Evolutionary conservation across 2,113 vertebrate genomes (phyloP), one percentile per base, ranked within the genome.

Genomic region (Notothenia coriiceps): DNA sequence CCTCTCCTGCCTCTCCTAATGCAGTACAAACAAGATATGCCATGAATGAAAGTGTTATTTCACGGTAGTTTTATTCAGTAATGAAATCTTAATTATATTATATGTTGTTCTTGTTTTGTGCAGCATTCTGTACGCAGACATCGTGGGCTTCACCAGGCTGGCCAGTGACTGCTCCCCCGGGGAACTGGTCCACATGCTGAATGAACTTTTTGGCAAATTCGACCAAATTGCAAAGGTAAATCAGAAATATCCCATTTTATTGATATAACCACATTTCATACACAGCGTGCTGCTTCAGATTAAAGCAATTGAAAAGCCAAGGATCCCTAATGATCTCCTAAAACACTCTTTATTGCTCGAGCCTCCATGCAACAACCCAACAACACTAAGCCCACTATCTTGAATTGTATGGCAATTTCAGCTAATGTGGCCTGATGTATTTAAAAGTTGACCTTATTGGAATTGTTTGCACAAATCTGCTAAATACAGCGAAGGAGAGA

Each of bases 41-140:
- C 47, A 35, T 13, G 6, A n/a, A n/a, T 13, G 35, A 40, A 40
- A 14, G 18, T 67, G 11, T 46, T 33, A 25, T 57, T 59, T n/a
- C 2, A 4, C 20, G 12, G 4, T 15, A 70, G 20, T 13, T 15
- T 22, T 25, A 22, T 68, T 80, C 9, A 47, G 4, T n/a, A 5
- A 22, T 44, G 1, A 11, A 3, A 11, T 46, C 43, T 51, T 10
- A 49, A 22, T 3, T 8, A 1, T 55, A 14, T 47, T 61, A 0
- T 59, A 46, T 79, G 12, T 43, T 49, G 2, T n/a, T 64, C 1
- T 55, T 46, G 1, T 70, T 64, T 70, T 35, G 10, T 18, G 14
- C 66, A 98, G 97, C 4, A 97, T 98, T 83, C 93, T 98, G 46
- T 98, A 98, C 43, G 97, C 97, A 0, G 97, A 98, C 84, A 98